Conservation (phyloP, 2,888 invertebrate genomes). For the Rosalia funebris region DNA sequence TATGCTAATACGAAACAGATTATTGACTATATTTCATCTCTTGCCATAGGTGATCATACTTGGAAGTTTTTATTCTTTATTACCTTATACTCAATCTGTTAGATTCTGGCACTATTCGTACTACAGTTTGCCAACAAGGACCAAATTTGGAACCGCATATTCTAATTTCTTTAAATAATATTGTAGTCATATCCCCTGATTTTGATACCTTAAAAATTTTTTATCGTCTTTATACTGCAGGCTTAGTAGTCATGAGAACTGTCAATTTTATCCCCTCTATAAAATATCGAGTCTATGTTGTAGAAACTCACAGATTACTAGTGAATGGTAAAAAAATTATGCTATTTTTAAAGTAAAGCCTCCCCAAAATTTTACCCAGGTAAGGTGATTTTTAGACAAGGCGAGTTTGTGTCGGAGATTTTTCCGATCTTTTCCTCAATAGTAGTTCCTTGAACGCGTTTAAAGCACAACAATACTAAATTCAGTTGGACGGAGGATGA, state of each 20-base stretch:
- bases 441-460: too few relatives aligned
- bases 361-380: constrained; percentile 28
- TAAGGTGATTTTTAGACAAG: constrained; percentile 34
- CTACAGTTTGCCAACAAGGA: constrained; percentile 21
- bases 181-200: constrained; percentile 30
- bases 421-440: too few relatives aligned
- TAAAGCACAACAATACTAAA: too few relatives aligned
- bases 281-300: constrained; percentile 50
- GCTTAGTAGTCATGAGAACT: constrained; percentile 43
- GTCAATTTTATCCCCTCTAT: constrained; percentile 42
- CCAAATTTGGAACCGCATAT: constrained; percentile 34
- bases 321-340: constrained; percentile 34
- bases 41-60: constrained; percentile 25
- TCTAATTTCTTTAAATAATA: constrained; percentile 39
- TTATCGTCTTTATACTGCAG: constrained; percentile 35
- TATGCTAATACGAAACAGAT: not conserved
- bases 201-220: constrained; percentile 39
- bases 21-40: constrained; percentile 28
- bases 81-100: constrained; percentile 28
- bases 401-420: constrained; percentile 30
- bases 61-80: constrained; percentile 7
- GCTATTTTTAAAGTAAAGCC: constrained; percentile 32
- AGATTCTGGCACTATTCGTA: constrained; percentile 29
- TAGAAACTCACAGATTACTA: constrained; percentile 40
- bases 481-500: too few relatives aligned